Base-by-base conservation (phyloP, 2,888 invertebrate species). In the Zygothrica quintamaculata region DNA sequence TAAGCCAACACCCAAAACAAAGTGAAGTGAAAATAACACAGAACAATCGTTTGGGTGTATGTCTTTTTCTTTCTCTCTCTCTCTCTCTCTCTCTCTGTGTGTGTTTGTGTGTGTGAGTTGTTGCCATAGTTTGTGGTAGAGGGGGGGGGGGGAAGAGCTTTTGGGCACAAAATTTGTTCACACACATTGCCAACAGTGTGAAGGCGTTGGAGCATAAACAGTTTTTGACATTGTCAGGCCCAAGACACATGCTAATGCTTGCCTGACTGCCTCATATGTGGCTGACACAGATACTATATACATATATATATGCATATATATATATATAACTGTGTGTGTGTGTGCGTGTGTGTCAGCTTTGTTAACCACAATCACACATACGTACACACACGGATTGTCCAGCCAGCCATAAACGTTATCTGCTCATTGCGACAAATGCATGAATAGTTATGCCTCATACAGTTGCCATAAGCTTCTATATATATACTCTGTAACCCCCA, bases 1-100 rank as follows among this genome's bases (percentile, higher is more conserved):
- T 85, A 80, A 84, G 86, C 84, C 80, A 85, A 84, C 84, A 85
- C 84, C 77, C 80, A 66, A n/a, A 71, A 68, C 84, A 80, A 86
- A 77, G 78, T 76, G 67, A 65, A 70, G 76, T 52, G 84, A 62
- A 67, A 68, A 65, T 72, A 69, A 74, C 61, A 62, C 50, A 52
- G 55, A 46, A 46, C 55, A 72, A 70, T 51, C 73, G 52, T 11
- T 50, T 56, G 44, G 25, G 44, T 36, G 31, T n/a, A n/a, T n/a
- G n/a, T n/a, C n/a, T n/a, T n/a, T n/a, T n/a, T n/a, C n/a, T n/a
- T n/a, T n/a, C n/a, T n/a, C n/a, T n/a, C n/a, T n/a, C n/a, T n/a
- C n/a, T n/a, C n/a, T n/a, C n/a, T n/a, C n/a, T n/a, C n/a, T n/a
- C n/a, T n/a, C n/a, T n/a, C n/a, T n/a, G n/a, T n/a, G 29, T 11